Percentiles rank a stretch among this genome's conserved stretches.
These are phyloP conservation scores for Pegoplata infirma DNA, from an alignment of 2,888 invertebrate species.

Conservation along the genomic window DNA sequence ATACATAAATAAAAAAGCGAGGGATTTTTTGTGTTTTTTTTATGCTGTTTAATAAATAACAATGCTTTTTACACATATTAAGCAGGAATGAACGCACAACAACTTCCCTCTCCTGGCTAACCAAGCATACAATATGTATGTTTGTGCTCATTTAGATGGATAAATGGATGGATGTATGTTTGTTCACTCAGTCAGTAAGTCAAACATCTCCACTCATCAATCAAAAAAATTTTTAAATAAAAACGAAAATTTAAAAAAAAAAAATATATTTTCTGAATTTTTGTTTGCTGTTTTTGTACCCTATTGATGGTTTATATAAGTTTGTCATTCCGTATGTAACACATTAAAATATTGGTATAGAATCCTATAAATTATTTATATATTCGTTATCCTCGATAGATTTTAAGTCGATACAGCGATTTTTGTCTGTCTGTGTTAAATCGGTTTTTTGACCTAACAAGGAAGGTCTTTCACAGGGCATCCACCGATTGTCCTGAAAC, in stretches of 20 bases:
- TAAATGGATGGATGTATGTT: neutral
- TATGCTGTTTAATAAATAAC: slow-evolving; percentile 23
- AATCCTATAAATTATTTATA: too few species aligned
- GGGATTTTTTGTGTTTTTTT: neutral
- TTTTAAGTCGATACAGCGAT: too few species aligned
- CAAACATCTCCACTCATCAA: slow-evolving; percentile 37
- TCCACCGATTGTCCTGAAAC: too few species aligned
- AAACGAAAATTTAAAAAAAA: neutral
- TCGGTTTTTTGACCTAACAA: too few species aligned
- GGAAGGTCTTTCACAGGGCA: too few species aligned
- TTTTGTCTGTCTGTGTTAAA: too few species aligned
- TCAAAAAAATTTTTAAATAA: slow-evolving; percentile 15
- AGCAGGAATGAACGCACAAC: slow-evolving; percentile 5
- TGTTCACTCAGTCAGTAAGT: slow-evolving; percentile 24
- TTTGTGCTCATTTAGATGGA: neutral
- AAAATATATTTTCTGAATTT: slow-evolving; percentile 4
- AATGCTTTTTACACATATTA: slow-evolving; percentile 18
- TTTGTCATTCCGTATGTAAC: too few species aligned
- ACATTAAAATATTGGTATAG: too few species aligned
- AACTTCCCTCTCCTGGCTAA: neutral
- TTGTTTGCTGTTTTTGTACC: neutral
- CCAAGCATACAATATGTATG: slow-evolving; percentile 21
- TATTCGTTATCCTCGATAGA: too few species aligned
- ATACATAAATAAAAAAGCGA: neutral
- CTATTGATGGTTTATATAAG: too few species aligned